phyloP scores from a whole-genome alignment of 2,888 invertebrate genomes.

The Prosapia bicincta region DNA sequence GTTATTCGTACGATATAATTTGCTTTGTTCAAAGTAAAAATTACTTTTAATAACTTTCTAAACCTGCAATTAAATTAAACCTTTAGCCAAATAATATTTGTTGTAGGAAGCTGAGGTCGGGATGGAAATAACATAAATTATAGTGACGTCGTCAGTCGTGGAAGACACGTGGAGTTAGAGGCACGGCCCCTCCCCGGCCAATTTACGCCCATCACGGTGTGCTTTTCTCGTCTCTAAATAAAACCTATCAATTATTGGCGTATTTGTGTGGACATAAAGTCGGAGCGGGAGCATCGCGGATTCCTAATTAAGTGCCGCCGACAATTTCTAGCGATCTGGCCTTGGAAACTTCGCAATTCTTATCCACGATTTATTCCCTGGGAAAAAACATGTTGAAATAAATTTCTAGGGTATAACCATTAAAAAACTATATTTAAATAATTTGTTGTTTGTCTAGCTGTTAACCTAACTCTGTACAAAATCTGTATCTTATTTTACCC shows the following conservation, averaged over 20 bases:
- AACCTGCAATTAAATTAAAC: neutral
- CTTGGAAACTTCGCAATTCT: neutral
- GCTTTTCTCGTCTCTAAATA: neutral
- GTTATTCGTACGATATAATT: neutral
- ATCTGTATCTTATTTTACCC: too few species aligned
- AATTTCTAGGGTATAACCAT: too few species aligned
- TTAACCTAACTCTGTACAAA: too few species aligned
- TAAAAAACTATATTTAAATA: too few species aligned
- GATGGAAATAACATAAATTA: neutral
- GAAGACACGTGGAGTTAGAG: neutral
- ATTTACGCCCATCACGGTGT: neutral
- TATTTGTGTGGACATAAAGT: neutral
- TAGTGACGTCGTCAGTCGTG: neutral
- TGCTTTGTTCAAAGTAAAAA: neutral
- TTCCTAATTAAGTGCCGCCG: neutral
- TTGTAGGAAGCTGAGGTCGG: neutral
- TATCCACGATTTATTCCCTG: too few species aligned
- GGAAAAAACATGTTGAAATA: too few species aligned
- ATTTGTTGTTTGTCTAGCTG: too few species aligned
- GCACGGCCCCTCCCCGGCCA: neutral
- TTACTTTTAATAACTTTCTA: neutral
- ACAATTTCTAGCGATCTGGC: neutral
- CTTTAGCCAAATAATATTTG: neutral
- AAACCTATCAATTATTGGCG: constrained; percentile 2
- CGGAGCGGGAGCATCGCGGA: neutral